These are phyloP conservation scores for Apotomis turbidana DNA, from an alignment of 2,888 invertebrate genomes.

Conservation along the genomic window DNA sequence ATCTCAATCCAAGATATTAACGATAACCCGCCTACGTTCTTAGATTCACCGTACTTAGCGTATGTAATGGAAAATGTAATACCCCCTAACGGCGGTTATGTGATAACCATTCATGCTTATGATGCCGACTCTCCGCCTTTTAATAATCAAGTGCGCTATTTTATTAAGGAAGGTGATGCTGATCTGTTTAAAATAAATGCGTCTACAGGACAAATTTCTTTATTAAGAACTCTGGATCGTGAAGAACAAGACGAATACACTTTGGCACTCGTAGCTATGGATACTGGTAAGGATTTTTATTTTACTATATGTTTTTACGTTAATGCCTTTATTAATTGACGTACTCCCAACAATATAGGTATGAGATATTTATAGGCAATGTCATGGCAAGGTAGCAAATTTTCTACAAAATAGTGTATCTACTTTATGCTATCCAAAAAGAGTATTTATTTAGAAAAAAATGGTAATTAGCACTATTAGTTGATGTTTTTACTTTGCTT, in stretches of 20 bases:
- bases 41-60: constrained; percentile 97
- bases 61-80: constrained; percentile 97
- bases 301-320: background rate
- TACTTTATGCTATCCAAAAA: too few species aligned
- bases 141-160: constrained; percentile 95
- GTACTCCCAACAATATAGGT: too few species aligned
- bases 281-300: constrained; percentile 89
- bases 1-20: constrained; percentile 96
- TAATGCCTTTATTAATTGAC: too few species aligned
- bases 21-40: constrained; percentile 96
- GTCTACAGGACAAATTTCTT: constrained; percentile 94
- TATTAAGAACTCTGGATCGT: constrained; percentile 92
- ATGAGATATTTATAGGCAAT: too few species aligned
- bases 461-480: too few species aligned
- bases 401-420: too few species aligned
- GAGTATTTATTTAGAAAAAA: too few species aligned
- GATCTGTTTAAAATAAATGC: constrained; percentile 96
- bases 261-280: constrained; percentile 95
- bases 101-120: constrained; percentile 92
- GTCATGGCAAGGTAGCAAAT: too few species aligned
- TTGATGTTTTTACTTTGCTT: background rate
- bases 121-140: constrained; percentile 96
- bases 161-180: constrained; percentile 96
- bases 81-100: constrained; percentile 90
- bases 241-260: constrained; percentile 93